phyloP scores from a whole-genome alignment of 2,888 invertebrate genomes.

The Melieria omissa region DNA sequence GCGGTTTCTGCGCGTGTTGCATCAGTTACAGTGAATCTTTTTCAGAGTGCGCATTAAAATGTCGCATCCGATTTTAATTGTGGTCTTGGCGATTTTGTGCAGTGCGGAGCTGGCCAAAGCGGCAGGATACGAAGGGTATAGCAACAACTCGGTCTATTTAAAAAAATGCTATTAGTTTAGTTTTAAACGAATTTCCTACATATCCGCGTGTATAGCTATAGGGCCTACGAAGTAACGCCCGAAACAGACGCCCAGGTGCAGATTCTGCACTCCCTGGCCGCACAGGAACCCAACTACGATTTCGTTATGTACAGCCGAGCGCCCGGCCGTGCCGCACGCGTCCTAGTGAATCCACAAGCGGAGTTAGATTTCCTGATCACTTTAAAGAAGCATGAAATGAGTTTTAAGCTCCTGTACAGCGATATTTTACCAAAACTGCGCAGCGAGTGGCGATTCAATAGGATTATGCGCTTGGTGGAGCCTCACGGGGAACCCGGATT shows the following conservation, averaged over 20 bases:
- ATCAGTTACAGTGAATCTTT: no score
- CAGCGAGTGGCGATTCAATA: constrained; percentile 42
- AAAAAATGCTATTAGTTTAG: background rate
- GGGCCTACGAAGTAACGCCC: constrained; percentile 54
- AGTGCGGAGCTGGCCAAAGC: background rate
- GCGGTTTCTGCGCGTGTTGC: no score
- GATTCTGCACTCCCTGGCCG: background rate
- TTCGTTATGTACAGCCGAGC: constrained; percentile 1
- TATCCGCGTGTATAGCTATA: constrained; percentile 49
- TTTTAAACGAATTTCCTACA: background rate
- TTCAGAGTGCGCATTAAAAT: no score
- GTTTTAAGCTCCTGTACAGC: constrained; percentile 44
- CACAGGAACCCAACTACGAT: background rate
- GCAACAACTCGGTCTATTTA: background rate
- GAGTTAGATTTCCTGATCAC: constrained; percentile 43
- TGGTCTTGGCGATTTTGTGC: constrained; percentile 6
- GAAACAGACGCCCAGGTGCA: constrained; percentile 18
- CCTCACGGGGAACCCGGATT: constrained; percentile 38
- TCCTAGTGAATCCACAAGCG: constrained; percentile 24
- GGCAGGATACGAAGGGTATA: constrained; percentile 17
- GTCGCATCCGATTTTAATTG: no score
- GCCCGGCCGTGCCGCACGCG: background rate
- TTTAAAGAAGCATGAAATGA: constrained; percentile 37
- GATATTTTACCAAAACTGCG: constrained; percentile 52
- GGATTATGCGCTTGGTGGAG: background rate